Percentiles rank a stretch among this genome's conserved stretches.
phyloP scores from a whole-genome alignment of 2,888 invertebrate genomes.

The Apamea sordens region DNA sequence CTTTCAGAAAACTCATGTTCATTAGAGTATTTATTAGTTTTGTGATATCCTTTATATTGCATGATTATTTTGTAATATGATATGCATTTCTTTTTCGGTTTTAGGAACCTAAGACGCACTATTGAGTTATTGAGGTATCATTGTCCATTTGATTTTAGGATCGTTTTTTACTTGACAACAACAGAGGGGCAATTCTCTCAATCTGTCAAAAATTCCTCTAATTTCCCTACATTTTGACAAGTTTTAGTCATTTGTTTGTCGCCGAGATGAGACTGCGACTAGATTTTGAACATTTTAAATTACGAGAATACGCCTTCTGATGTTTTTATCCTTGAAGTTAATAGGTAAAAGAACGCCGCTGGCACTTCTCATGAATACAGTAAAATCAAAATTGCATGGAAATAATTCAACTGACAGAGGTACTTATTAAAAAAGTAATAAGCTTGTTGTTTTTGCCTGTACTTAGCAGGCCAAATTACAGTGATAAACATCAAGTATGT shows the following conservation, averaged over 20 bases:
- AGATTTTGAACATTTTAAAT: no score
- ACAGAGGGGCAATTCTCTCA: no score
- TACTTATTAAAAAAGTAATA: neutral
- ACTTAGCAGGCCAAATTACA: constrained; percentile 27
- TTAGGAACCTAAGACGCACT: neutral
- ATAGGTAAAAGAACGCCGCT: neutral
- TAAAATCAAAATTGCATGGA: neutral
- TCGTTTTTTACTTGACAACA: neutral
- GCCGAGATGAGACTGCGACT: no score
- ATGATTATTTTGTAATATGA: neutral
- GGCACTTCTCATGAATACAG: neutral
- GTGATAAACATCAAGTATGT: constrained; percentile 51
- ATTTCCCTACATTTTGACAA: no score
- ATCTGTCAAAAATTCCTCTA: no score
- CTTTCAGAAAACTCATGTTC: neutral
- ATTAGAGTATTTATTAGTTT: neutral
- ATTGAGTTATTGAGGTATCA: neutral
- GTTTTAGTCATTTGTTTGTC: no score
- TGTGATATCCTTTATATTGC: neutral
- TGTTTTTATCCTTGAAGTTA: neutral
- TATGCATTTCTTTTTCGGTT: neutral
- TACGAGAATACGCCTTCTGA: no score
- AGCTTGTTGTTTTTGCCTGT: constrained; percentile 24
- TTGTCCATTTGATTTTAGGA: neutral
- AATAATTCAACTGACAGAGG: neutral